Percentiles rank a stretch among this genome's conserved stretches.
Conservation (phyloP, 2,888 invertebrate genomes). For the Ferdinandea cuprea region DNA sequence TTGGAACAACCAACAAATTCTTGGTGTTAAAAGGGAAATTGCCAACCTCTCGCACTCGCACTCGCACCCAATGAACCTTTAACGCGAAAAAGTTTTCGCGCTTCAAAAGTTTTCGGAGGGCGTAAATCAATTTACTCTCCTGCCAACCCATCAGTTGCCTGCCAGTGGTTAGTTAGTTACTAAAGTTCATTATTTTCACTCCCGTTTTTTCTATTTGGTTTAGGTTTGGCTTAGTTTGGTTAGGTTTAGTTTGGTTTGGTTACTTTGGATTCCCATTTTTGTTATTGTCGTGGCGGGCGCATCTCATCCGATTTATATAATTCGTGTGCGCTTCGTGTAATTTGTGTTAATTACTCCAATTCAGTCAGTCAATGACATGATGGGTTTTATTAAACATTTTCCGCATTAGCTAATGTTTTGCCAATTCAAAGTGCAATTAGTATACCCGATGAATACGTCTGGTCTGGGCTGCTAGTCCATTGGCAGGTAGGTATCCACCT, state of each 20-base stretch:
- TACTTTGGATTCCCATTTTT: too few species aligned
- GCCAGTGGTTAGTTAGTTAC: constrained; percentile 9
- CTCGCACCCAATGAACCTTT: constrained; percentile 9
- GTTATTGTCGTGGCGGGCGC: not conserved
- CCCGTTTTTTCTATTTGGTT: not conserved
- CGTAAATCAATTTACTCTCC: constrained; percentile 44
- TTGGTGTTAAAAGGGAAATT: not conserved
- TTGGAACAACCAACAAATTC: not conserved
- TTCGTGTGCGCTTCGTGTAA: constrained; percentile 20
- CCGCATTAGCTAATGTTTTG: constrained; percentile 7
- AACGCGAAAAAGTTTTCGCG: constrained; percentile 33
- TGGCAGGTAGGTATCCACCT: too few species aligned
- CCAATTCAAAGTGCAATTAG: constrained; percentile 51
- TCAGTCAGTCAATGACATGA: constrained; percentile 7
- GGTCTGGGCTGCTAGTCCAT: constrained; percentile 5
- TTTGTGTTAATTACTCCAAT: constrained; percentile 15
- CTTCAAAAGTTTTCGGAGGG: constrained; percentile 35
- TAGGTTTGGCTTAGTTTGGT: too few species aligned
- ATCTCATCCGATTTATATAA: constrained; percentile 10
- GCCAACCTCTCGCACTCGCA: not conserved
- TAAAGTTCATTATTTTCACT: constrained; percentile 39
- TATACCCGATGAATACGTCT: constrained; percentile 16
- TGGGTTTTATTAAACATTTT: constrained; percentile 9
- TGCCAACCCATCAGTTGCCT: constrained; percentile 7
- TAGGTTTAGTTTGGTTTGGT: too few species aligned